phyloP scores from a whole-genome alignment of 2,797 vertebrate species.

The Sebastes hubbsi region DNA sequence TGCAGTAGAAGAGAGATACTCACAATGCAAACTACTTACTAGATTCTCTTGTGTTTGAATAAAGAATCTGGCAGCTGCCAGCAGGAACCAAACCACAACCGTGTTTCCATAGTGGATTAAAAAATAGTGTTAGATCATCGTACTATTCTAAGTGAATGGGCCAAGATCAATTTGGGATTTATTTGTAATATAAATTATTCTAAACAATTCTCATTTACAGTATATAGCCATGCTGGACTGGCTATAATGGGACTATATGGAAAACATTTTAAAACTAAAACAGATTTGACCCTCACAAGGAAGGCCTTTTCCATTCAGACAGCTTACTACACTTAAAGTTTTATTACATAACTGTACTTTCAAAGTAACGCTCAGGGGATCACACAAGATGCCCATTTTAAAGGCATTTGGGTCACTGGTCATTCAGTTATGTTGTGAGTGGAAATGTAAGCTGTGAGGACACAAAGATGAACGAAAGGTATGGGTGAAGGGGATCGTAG shows the following conservation, averaged over 20 bases:
- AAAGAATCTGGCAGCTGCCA: neutral
- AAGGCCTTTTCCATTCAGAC: neutral
- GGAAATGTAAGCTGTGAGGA: conserved; percentile 8
- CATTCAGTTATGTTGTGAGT: neutral
- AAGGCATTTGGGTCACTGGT: neutral
- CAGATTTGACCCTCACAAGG: neutral
- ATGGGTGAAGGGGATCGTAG: neutral
- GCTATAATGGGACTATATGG: neutral
- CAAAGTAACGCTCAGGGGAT: neutral
- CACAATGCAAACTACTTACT: neutral
- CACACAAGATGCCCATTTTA: neutral
- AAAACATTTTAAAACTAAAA: neutral
- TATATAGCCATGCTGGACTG: conserved; percentile 23
- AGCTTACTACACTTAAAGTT: neutral
- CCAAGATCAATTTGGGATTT: neutral
- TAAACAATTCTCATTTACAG: neutral
- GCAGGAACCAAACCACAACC: neutral
- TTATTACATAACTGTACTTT: conserved; percentile 5
- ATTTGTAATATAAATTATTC: neutral
- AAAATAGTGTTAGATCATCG: neutral
- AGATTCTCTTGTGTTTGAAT: neutral
- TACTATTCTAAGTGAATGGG: neutral
- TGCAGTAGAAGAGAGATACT: conserved; percentile 55
- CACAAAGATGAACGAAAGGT: neutral
- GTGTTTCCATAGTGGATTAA: neutral